phyloP scores from a whole-genome alignment of 2,888 invertebrate genomes.

The Cryptocheilus praepositus region DNA sequence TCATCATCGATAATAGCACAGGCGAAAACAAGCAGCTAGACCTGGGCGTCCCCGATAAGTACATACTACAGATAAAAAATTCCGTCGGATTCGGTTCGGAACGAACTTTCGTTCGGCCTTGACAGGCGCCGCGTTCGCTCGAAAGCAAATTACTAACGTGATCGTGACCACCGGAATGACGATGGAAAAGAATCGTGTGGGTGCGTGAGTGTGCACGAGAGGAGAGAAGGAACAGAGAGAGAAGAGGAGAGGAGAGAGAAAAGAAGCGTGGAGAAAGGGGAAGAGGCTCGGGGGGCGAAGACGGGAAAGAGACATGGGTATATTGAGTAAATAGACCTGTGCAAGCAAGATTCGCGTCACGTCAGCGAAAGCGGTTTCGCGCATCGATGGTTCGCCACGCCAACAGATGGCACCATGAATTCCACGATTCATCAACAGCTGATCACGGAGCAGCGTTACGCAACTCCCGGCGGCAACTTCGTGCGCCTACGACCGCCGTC shows the following conservation, averaged over 20 bases:
- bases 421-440: conserved; percentile 33
- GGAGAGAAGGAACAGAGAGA: neutral
- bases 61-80: conserved; percentile 62
- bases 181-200: conserved; percentile 2
- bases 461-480: conserved; percentile 1
- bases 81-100: conserved; percentile 54
- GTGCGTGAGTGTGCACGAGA: neutral
- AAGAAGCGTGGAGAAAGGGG: conserved; percentile 3
- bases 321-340: conserved; percentile 48
- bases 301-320: conserved; percentile 29
- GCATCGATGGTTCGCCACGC: conserved; percentile 32
- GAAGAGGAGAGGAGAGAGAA: neutral
- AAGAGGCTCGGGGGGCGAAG: conserved; percentile 18
- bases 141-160: conserved; percentile 49
- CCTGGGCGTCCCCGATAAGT: conserved; percentile 66
- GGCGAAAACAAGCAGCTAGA: conserved; percentile 73
- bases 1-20: conserved; percentile 73
- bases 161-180: conserved; percentile 18
- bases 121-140: conserved; percentile 44
- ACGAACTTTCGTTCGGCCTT: conserved; percentile 58
- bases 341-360: conserved; percentile 35
- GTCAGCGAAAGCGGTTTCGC: conserved; percentile 40
- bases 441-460: conserved; percentile 39
- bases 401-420: conserved; percentile 51
- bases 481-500: too few species aligned